Percentiles rank a stretch among this genome's conserved stretches.
Conservation (phyloP, 2,797 vertebrate species). For the Echeneis naucrates region DNA sequence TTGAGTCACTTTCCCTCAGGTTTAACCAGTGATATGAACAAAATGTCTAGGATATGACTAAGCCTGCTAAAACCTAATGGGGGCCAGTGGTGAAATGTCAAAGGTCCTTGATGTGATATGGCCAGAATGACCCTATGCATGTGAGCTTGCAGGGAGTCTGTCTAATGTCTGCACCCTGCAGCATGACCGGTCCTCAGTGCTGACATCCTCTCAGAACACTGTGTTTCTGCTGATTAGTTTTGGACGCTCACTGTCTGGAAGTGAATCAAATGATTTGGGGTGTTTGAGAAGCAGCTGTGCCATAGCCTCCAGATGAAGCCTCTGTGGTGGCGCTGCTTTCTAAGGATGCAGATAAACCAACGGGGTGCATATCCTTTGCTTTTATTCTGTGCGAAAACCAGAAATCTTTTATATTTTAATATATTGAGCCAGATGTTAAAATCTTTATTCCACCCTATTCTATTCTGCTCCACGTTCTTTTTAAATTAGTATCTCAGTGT, state of each 20-base stretch:
- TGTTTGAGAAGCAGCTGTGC: constrained; percentile 52
- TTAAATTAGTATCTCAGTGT: constrained; percentile 37
- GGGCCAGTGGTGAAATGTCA: constrained; percentile 61
- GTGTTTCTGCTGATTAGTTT: constrained; percentile 60
- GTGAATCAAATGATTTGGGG: constrained; percentile 57
- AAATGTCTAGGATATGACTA: constrained; percentile 64
- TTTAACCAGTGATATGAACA: constrained; percentile 42
- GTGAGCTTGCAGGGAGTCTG: constrained; percentile 45
- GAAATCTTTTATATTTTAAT: constrained; percentile 37
- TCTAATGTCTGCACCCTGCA: constrained; percentile 48
- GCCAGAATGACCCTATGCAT: constrained; percentile 57
- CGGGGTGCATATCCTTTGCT: constrained; percentile 14
- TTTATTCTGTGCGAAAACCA: constrained; percentile 22
- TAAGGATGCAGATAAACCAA: constrained; percentile 50
- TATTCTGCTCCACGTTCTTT: too few relatives aligned
- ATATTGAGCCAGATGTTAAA: constrained; percentile 26
- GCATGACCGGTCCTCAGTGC: constrained; percentile 41
- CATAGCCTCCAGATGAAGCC: constrained; percentile 41
- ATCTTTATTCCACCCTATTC: constrained; percentile 29
- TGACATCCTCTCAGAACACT: constrained; percentile 54
- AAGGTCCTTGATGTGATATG: constrained; percentile 63
- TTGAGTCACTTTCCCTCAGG: constrained; percentile 41
- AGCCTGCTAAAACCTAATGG: constrained; percentile 56
- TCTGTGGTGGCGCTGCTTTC: constrained; percentile 75
- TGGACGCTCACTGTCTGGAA: constrained; percentile 60